These are phyloP conservation scores for Cerceris rybyensis DNA, from an alignment of 2,888 invertebrate species.

Conservation along the genomic window DNA sequence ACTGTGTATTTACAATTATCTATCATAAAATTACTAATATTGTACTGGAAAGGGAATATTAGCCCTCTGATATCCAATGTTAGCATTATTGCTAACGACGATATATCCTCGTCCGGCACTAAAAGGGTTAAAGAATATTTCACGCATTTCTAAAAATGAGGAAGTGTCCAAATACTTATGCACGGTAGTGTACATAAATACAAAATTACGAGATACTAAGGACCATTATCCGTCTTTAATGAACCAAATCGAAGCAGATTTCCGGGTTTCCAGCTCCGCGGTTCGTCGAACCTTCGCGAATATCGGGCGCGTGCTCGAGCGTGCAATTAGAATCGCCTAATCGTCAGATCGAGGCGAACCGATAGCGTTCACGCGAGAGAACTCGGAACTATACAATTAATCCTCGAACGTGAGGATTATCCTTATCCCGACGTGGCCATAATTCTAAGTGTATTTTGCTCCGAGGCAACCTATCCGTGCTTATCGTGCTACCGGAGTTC, in stretches of 20 bases:
- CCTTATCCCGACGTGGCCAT: constrained; percentile 44
- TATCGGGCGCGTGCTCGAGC: constrained; percentile 44
- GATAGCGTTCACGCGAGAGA: constrained; percentile 63
- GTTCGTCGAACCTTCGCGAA: constrained; percentile 15
- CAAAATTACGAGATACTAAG: too few species aligned
- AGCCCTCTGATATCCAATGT: too few species aligned
- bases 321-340: constrained; percentile 60
- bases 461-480: constrained; percentile 1
- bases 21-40: too few species aligned
- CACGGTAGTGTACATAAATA: too few species aligned
- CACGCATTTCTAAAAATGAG: too few species aligned
- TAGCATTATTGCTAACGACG: too few species aligned
- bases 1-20: too few species aligned
- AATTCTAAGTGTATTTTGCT: constrained; percentile 52
- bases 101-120: too few species aligned
- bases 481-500: constrained; percentile 30
- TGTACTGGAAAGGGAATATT: too few species aligned
- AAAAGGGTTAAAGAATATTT: too few species aligned
- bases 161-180: too few species aligned
- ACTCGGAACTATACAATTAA: constrained; percentile 66
- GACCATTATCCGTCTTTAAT: too few species aligned
- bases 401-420: constrained; percentile 56
- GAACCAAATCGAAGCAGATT: background rate
- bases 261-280: background rate
- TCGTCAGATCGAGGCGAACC: constrained; percentile 52